phyloP scores from a whole-genome alignment of 2,888 invertebrate species.

The Neoascia interrupta region DNA sequence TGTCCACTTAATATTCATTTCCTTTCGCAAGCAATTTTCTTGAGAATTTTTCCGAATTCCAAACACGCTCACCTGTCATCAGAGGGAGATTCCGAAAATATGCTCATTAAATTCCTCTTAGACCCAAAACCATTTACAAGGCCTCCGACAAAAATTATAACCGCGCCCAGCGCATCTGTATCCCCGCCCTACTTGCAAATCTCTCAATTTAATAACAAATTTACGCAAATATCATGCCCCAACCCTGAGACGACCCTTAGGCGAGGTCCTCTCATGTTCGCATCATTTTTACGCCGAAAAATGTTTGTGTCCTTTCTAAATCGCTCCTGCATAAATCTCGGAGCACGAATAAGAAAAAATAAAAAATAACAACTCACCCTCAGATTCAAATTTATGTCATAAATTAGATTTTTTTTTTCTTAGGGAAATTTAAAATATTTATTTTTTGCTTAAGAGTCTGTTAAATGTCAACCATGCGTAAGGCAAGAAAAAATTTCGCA shows the following conservation, averaged over 20 bases:
- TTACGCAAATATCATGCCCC: constrained; percentile 46
- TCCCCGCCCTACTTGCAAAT: constrained; percentile 5
- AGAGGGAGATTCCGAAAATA: constrained; percentile 38
- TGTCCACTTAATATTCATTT: constrained; percentile 52
- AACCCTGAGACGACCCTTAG: not conserved
- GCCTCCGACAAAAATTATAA: not conserved
- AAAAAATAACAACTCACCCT: constrained; percentile 29
- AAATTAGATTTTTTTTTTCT: constrained; percentile 41
- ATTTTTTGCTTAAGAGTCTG: constrained; percentile 28
- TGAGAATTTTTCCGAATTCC: constrained; percentile 20
- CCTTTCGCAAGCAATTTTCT: constrained; percentile 17
- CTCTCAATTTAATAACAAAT: constrained; percentile 66
- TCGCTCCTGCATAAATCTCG: constrained; percentile 56
- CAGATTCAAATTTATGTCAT: constrained; percentile 56
- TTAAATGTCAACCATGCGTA: constrained; percentile 53
- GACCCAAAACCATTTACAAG: constrained; percentile 51
- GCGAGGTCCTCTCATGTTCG: no score
- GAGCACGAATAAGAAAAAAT: not conserved
- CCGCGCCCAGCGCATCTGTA: no score
- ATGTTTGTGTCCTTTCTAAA: constrained; percentile 55
- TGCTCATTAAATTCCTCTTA: constrained; percentile 54
- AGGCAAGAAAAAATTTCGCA: constrained; percentile 37
- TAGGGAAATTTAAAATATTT: constrained; percentile 44
- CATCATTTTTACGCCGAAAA: constrained; percentile 50
- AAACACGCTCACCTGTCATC: constrained; percentile 46